Conservation (phyloP, 2,113 vertebrate genomes). For the Elaphurus davidianus region DNA sequence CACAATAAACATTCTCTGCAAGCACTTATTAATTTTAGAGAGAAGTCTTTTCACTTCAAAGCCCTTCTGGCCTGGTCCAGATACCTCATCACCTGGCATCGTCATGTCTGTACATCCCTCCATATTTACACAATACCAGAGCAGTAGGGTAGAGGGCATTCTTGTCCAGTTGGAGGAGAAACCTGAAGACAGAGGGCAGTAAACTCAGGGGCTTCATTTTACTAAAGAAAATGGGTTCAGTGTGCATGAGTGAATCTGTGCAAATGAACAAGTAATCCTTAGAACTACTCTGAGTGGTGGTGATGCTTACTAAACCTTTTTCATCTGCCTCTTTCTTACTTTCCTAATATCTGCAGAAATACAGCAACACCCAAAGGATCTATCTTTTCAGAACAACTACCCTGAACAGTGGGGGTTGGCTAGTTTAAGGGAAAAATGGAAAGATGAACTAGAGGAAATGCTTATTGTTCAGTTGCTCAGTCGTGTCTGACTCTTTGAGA, state of each 20-base stretch:
- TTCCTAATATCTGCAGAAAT: neutral
- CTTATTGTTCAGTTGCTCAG: neutral
- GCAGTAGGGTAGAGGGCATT: rapidly evolving
- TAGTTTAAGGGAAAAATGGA: neutral
- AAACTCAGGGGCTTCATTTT: neutral
- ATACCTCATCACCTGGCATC: no score
- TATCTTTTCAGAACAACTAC: neutral
- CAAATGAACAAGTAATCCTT: neutral
- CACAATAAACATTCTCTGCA: neutral
- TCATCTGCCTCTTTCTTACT: no score
- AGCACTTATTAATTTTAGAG: neutral
- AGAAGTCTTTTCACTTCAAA: neutral
- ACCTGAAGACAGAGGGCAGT: no score
- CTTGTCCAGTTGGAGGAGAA: neutral
- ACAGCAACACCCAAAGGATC: neutral
- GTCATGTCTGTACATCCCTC: neutral
- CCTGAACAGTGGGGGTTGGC: no score
- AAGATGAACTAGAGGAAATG: neutral
- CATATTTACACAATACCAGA: neutral
- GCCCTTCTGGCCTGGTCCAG: rapidly evolving
- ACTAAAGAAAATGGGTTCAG: neutral
- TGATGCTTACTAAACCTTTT: neutral
- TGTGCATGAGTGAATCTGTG: no score
- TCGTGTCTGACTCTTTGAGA: neutral
- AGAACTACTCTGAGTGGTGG: rapidly evolving